phyloP scores from a whole-genome alignment of 2,797 vertebrate species.

The Aratinga solstitialis region DNA sequence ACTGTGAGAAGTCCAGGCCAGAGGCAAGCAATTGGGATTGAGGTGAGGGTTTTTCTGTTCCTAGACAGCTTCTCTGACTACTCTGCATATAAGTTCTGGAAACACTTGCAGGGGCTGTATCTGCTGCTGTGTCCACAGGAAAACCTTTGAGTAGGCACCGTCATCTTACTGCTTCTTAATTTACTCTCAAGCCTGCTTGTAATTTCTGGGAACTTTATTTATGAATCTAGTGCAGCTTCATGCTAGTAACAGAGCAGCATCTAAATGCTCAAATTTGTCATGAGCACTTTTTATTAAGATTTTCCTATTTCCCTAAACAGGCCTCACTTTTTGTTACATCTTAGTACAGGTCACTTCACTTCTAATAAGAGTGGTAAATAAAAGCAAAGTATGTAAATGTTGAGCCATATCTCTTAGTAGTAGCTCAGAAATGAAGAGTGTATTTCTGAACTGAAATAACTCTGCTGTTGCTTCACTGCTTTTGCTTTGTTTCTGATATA shows the following conservation, averaged over 20 bases:
- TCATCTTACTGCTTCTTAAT: background rate
- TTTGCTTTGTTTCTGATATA: background rate
- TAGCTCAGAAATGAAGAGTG: background rate
- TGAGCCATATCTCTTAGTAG: background rate
- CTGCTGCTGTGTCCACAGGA: background rate
- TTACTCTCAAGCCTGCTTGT: background rate
- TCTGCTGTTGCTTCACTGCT: background rate
- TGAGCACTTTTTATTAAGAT: background rate
- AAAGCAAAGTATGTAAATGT: background rate
- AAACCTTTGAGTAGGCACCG: accelerated
- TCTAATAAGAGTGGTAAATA: background rate
- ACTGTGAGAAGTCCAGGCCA: conserved; percentile 91
- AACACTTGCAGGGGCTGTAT: background rate
- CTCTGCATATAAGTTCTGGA: background rate
- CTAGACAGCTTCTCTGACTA: background rate
- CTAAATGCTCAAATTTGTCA: background rate
- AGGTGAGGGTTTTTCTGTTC: conserved; percentile 79
- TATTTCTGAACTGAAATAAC: background rate
- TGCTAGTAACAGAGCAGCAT: background rate
- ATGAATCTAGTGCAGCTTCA: background rate
- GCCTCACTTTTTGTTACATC: background rate
- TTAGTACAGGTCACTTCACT: background rate
- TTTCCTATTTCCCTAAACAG: background rate
- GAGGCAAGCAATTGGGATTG: conserved; percentile 92
- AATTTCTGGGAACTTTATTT: background rate